Percentiles rank a stretch among this genome's conserved stretches.
Evolutionary conservation across 2,888 invertebrate species (phyloP).

Genomic region (Agrochola circellaris): DNA sequence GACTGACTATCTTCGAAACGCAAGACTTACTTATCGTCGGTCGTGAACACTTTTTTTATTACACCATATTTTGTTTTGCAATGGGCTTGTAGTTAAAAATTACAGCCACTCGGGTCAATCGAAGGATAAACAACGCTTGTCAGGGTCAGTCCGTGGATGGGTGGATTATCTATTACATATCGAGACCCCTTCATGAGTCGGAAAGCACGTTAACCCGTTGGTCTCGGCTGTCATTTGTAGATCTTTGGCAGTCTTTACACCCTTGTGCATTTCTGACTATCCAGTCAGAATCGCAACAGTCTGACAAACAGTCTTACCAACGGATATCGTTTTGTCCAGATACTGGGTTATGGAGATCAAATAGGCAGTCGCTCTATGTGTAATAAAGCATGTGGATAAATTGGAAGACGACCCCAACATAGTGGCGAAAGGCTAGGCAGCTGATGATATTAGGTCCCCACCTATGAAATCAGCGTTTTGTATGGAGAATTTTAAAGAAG

Average conservation of each 20-base stretch:
- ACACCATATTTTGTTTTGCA: too few species aligned
- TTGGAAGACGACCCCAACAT: background rate
- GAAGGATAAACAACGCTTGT: too few species aligned
- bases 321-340: background rate
- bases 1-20: too few species aligned
- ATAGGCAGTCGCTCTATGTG: background rate
- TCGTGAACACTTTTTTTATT: too few species aligned
- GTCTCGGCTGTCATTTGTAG: background rate
- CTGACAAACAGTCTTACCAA: background rate
- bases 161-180: background rate
- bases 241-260: background rate
- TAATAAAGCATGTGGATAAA: background rate
- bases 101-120: too few species aligned
- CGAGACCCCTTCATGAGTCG: background rate
- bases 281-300: background rate
- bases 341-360: background rate
- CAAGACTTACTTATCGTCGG: too few species aligned
- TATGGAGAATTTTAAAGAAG: too few species aligned
- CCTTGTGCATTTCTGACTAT: too few species aligned
- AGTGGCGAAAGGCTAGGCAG: background rate
- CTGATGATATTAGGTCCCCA: too few species aligned
- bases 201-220: background rate
- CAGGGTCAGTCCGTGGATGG: too few species aligned
- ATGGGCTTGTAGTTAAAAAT: too few species aligned
- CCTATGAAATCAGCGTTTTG: too few species aligned